These are phyloP conservation scores for Catonia carolina DNA, from an alignment of 2,888 invertebrate species.

Conservation along the genomic window DNA sequence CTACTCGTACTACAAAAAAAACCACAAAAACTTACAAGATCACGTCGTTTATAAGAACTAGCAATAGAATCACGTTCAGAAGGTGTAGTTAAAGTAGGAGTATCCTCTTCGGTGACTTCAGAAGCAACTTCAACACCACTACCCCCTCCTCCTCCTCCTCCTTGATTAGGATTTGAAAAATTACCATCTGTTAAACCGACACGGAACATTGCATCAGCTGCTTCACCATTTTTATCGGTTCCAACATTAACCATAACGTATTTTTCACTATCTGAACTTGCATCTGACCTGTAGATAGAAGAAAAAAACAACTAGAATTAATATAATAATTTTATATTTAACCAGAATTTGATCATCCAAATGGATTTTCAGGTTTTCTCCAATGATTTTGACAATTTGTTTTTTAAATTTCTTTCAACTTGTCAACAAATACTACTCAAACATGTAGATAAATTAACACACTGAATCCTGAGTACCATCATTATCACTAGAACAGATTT, in stretches of 20 bases:
- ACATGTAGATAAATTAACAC: no score
- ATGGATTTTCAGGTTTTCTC: no score
- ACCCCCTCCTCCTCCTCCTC: background rate
- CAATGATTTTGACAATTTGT: no score
- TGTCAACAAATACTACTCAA: no score
- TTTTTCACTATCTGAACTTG: conserved; percentile 81
- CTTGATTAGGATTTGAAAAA: conserved; percentile 6
- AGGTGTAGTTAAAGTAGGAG: conserved; percentile 60
- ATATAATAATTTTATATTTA: no score
- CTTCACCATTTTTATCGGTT: conserved; percentile 20
- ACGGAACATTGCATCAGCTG: conserved; percentile 53
- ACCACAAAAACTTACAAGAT: conserved; percentile 53
- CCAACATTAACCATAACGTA: conserved; percentile 58
- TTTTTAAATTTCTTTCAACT: no score
- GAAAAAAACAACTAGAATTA: background rate
- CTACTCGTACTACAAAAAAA: background rate
- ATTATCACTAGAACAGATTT: no score
- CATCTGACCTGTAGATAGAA: conserved; percentile 48
- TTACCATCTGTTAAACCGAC: conserved; percentile 23
- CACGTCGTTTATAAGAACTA: conserved; percentile 70
- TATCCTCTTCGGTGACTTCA: conserved; percentile 67
- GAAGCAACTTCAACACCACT: conserved; percentile 63
- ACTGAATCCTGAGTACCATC: no score
- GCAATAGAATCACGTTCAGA: conserved; percentile 70
- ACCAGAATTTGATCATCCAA: no score